These are phyloP conservation scores for Dasyurus viverrinus DNA, from an alignment of 2,113 vertebrate species.

Conservation along the genomic window DNA sequence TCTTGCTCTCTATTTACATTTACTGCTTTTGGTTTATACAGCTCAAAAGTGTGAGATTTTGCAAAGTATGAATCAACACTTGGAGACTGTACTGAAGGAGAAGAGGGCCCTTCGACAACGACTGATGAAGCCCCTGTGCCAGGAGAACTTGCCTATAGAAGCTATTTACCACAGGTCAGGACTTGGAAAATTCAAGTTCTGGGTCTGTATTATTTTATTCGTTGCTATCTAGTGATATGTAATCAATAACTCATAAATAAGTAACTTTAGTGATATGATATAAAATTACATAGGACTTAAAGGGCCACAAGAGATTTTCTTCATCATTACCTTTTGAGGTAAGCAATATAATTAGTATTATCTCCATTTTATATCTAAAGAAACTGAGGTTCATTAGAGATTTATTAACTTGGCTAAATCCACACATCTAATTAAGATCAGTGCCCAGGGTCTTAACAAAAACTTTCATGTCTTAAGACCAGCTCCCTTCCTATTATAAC, in stretches of 20 bases:
- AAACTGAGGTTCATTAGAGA: not conserved
- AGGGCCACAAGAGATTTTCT: not conserved
- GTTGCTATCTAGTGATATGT: not conserved
- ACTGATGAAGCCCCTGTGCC: slow-evolving; percentile 87
- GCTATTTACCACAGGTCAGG: slow-evolving; percentile 90
- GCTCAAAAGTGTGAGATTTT: slow-evolving; percentile 86
- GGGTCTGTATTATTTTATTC: not conserved
- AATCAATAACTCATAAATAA: not conserved
- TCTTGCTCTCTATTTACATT: slow-evolving; percentile 33
- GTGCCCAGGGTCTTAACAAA: not conserved
- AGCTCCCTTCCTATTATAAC: not conserved
- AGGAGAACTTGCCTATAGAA: slow-evolving; percentile 89
- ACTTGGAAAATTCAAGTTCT: slow-evolving; percentile 37
- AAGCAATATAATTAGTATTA: not conserved
- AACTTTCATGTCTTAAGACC: not conserved
- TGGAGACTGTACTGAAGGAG: slow-evolving; percentile 90
- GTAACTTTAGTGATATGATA: not conserved
- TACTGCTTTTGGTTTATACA: slow-evolving; percentile 73
- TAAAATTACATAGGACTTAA: not conserved
- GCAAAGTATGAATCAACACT: slow-evolving; percentile 89
- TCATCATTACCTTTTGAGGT: not conserved
- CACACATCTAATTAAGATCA: not conserved
- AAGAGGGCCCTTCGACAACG: slow-evolving; percentile 88
- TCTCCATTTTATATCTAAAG: not conserved
- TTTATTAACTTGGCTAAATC: not conserved